Base-by-base conservation (phyloP, 2,113 vertebrate species). In the Nanorana parkeri region DNA sequence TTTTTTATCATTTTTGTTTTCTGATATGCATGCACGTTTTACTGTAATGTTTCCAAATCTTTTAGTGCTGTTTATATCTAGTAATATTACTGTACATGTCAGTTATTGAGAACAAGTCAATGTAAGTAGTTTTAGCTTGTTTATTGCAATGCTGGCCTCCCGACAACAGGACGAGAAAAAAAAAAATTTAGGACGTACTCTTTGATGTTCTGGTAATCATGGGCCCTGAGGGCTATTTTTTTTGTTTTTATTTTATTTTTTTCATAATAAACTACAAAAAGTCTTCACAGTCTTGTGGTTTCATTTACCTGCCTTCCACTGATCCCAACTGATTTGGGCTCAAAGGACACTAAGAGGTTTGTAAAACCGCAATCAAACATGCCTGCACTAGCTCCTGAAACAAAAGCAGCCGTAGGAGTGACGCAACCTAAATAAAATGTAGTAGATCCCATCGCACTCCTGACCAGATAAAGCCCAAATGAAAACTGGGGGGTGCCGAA, bases 1-100 rank as follows among this genome's bases (percentile, higher is more conserved):
- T 86, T 96, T 95, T 94, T 93, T 93, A 91, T 92, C 86, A 89
- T 92, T 93, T 91, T 91, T 92, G 93, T 96, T 95, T 95, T 97
- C 95, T 95, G 91, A 92, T 85, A 92, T 98, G 96, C 97, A 97
- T 97, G 96, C 96, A 93, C 93, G 94, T 93, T 47, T 95, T 94
- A 93, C 94, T 90, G 93, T 96, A 92, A 94, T 88, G 89, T 95
- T 93, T 94, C 90, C 90, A 91, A 90, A 94, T 92, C 60, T 94
- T 95, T 95, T 90, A 91, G 94, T 96, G 95, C 95, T 92, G 92
- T 95, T 95, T 91, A 11, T 47, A 47, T 47, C 91, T 94, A 94
- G 92, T 93, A 47, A 89, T 91, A 89, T 92, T 91, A 90, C 90
- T 94, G 95, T 96, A 95, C 89, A 93, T 93, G 92, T 96, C 95